These are phyloP conservation scores for Sinonovacula constricta DNA, from an alignment of 1,140 invertebrate genomes.

Conservation along the genomic window DNA sequence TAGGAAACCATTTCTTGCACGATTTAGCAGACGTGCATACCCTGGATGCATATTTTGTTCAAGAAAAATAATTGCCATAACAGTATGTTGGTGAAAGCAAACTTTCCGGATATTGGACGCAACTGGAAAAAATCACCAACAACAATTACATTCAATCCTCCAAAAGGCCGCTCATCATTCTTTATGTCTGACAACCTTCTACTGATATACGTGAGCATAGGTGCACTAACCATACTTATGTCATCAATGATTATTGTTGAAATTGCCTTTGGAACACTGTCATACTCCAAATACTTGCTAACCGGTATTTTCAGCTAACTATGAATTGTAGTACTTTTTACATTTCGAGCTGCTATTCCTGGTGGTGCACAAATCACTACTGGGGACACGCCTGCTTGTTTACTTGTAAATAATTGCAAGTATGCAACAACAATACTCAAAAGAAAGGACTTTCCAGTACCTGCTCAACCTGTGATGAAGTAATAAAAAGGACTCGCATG, in stretches of 20 bases:
- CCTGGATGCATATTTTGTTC: slow-evolving; percentile 43
- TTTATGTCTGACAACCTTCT: slow-evolving; percentile 44
- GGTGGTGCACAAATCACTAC: slow-evolving; percentile 52
- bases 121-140: slow-evolving; percentile 51
- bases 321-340: slow-evolving; percentile 33
- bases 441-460: slow-evolving; percentile 41
- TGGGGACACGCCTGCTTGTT: slow-evolving; percentile 5
- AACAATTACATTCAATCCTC: slow-evolving; percentile 45
- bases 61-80: slow-evolving; percentile 53
- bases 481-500: not conserved
- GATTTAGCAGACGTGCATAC: slow-evolving; percentile 46
- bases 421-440: slow-evolving; percentile 22
- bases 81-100: slow-evolving; percentile 35
- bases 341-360: slow-evolving; percentile 39
- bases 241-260: slow-evolving; percentile 33
- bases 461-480: slow-evolving; percentile 49
- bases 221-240: slow-evolving; percentile 32
- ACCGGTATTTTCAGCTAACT: slow-evolving; percentile 33
- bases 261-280: not conserved
- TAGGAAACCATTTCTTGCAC: slow-evolving; percentile 1
- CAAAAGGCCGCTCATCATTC: slow-evolving; percentile 39
- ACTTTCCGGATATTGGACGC: slow-evolving; percentile 13
- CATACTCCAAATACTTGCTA: slow-evolving; percentile 2
- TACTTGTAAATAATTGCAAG: slow-evolving; percentile 16
- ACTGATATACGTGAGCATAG: slow-evolving; percentile 36